A percentile compares a stretch with the other conserved stretches of the same genome.
These are phyloP conservation scores for Furcifer pardalis DNA, from an alignment of 2,797 vertebrate genomes.

Conservation along the genomic window DNA sequence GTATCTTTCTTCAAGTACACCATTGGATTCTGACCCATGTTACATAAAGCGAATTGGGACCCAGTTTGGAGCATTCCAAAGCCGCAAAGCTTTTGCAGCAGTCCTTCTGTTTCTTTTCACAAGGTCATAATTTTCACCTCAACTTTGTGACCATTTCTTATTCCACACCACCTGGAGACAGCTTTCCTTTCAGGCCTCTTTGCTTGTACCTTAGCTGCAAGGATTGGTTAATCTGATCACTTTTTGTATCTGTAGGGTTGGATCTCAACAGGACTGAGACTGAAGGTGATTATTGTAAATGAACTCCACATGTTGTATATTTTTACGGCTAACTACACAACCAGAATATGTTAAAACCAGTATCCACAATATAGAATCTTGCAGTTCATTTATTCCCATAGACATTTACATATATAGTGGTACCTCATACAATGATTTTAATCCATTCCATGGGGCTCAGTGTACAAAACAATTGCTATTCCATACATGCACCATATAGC, in stretches of 20 bases:
- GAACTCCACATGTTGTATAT: too few species aligned
- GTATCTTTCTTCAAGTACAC: background rate
- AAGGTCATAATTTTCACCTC: background rate
- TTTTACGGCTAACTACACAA: too few species aligned
- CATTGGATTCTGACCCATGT: background rate
- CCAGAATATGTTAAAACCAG: background rate
- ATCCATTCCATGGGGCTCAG: too few species aligned
- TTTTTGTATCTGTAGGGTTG: background rate
- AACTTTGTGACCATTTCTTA: background rate
- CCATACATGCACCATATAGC: too few species aligned
- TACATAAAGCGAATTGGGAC: too few species aligned
- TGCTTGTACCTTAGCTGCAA: background rate
- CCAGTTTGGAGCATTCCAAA: background rate
- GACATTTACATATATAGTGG: background rate
- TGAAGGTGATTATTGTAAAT: too few species aligned
- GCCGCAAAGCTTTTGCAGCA: background rate
- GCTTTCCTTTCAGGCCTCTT: background rate
- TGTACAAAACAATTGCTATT: too few species aligned
- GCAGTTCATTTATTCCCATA: background rate
- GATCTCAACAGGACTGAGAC: background rate
- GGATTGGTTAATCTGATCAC: background rate
- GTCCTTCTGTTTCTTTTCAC: background rate
- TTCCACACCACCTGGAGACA: background rate
- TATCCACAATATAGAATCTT: background rate
- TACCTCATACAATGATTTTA: too few species aligned